phyloP scores from a whole-genome alignment of 2,797 vertebrate genomes.

The Gobio occitaniae region DNA sequence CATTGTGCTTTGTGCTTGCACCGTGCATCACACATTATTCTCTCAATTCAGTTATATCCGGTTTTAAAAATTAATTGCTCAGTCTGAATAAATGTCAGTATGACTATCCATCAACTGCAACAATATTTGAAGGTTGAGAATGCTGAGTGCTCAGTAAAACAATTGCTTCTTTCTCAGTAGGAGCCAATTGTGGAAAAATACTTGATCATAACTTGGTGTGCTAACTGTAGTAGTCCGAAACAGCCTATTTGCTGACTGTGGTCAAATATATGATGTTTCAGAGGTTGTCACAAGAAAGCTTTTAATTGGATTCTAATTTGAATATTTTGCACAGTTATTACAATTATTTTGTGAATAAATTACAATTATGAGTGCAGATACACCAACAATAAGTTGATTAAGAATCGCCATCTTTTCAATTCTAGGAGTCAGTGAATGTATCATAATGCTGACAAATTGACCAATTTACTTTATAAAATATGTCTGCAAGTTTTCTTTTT shows the following conservation, averaged over 20 bases:
- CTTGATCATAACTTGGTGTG: neutral
- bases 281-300: neutral
- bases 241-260: neutral
- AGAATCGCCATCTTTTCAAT: neutral
- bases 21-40: neutral
- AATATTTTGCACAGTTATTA: slow-evolving; percentile 3
- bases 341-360: neutral
- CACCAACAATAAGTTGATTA: neutral
- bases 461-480: slow-evolving; percentile 10
- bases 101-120: neutral
- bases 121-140: neutral
- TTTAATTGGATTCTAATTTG: slow-evolving; percentile 30
- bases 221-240: neutral
- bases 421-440: neutral
- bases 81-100: neutral
- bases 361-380: neutral
- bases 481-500: slow-evolving; percentile 36
- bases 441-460: neutral
- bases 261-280: neutral
- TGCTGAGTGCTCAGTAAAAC: slow-evolving; percentile 35
- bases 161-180: slow-evolving; percentile 35
- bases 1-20: neutral
- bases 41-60: neutral
- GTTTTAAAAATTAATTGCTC: neutral
- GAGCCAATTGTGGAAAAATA: slow-evolving; percentile 22